Evolutionary conservation across 2,113 vertebrate species (phyloP).

Genomic region (Clarias magur): DNA sequence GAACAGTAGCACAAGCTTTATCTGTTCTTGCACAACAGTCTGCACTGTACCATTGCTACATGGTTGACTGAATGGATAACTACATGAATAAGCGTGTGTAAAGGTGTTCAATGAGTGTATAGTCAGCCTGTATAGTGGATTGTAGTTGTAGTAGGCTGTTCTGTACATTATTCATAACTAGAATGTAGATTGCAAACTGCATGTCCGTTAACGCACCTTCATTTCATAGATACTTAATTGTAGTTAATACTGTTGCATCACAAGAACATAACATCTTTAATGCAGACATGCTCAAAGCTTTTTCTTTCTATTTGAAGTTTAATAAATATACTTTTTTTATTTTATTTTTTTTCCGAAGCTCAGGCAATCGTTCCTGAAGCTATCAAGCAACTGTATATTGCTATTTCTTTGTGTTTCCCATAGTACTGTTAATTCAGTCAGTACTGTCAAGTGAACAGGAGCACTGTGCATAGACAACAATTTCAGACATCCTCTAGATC

Average conservation of each 20-base stretch:
- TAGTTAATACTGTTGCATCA: slow-evolving; percentile 44
- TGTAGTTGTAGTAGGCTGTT: not conserved
- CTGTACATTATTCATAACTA: slow-evolving; percentile 25
- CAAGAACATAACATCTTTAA: slow-evolving; percentile 56
- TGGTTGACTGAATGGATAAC: not conserved
- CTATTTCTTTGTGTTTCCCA: slow-evolving; percentile 14
- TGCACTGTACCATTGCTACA: not conserved
- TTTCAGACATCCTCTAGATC: slow-evolving; percentile 71
- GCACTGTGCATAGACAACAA: slow-evolving; percentile 28
- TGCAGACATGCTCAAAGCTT: slow-evolving; percentile 44
- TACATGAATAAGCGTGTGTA: not conserved
- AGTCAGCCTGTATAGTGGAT: not conserved
- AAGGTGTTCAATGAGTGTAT: not conserved
- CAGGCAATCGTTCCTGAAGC: slow-evolving; percentile 42
- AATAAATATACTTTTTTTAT: slow-evolving; percentile 46
- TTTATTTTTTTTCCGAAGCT: not conserved
- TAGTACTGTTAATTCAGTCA: slow-evolving; percentile 47
- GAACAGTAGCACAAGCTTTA: not conserved
- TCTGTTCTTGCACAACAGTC: not conserved
- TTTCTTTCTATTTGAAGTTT: slow-evolving; percentile 29
- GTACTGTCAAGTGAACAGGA: slow-evolving; percentile 50
- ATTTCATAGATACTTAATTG: slow-evolving; percentile 58
- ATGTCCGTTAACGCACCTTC: slow-evolving; percentile 65
- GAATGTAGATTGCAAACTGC: slow-evolving; percentile 24
- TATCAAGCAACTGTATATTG: slow-evolving; percentile 9